Evolutionary conservation across 2,113 vertebrate species (phyloP), one percentile per base, ranked within the genome.

Genomic region (Phodopus roborovskii): DNA sequence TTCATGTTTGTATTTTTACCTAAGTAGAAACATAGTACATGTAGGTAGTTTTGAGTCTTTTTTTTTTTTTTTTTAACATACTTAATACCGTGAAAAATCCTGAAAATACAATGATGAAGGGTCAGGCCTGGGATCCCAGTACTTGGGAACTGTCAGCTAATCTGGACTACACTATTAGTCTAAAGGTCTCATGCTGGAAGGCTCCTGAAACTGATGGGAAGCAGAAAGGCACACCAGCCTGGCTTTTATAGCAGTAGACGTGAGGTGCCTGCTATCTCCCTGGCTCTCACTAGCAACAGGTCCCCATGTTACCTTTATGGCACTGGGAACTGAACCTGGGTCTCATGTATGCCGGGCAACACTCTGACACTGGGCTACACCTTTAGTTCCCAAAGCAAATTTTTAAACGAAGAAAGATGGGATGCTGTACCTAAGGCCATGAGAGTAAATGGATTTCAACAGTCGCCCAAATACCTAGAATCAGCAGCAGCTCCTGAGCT

Each of bases 401-500:
- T 45, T 75, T 68, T 84, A 92, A 70, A 66, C 0, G 39, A 82
- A 94, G 64, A 74, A 33, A 39, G 39, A 45, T 0, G 4, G 3
- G 28, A 50, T 30, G 42, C 86, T 5, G 22, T 33, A 19, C 6
- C 20, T 13, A 5, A 53, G n/a, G 84, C 39, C 62, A 39, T 0
- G 2, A 19, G 28, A 53, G n/a, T 1, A 24, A 11, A 4, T 26
- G 82, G 30, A 39, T 26, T 39, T 6, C 17, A 33, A 36, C 1
- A 66, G 3, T 39, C 48, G 5, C 56, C 81, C 39, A 20, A 33
- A 42, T 92, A 99, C 99, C 99, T 91, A 99, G 98, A 92, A 99
- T 99, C 33, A 99, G 98, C 92, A 99, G 99, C 48, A 99, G 99
- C 16, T 99, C 99, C 96, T 99, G 99, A n/a, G 99, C 99, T 92